Evolutionary conservation across 2,113 vertebrate genomes (phyloP).

Genomic region (Xenotilapia longispinis): DNA sequence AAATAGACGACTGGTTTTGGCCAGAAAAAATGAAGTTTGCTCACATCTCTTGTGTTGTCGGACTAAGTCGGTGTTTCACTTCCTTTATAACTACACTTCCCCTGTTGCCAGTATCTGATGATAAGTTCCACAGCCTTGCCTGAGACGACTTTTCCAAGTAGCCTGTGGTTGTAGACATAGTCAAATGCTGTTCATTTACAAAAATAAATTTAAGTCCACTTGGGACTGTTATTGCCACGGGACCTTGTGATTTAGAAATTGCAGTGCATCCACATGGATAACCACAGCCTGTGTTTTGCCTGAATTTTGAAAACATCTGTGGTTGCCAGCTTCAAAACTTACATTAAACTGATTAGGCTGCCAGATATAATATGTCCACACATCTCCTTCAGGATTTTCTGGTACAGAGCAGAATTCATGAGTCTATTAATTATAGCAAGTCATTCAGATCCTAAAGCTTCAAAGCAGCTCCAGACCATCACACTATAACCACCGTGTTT

Average conservation of each 20-base stretch:
- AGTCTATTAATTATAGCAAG: neutral
- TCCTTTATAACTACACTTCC: neutral
- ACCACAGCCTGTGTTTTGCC: neutral
- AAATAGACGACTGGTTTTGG: neutral
- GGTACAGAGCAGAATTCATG: neutral
- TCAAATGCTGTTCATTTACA: neutral
- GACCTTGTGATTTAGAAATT: neutral
- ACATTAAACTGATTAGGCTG: neutral
- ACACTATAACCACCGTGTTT: neutral
- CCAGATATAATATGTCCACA: neutral
- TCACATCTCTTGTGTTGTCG: neutral
- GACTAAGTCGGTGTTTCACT: neutral
- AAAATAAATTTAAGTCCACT: neutral
- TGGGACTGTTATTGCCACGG: neutral
- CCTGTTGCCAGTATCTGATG: neutral
- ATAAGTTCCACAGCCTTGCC: neutral
- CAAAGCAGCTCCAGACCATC: neutral
- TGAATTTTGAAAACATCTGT: neutral
- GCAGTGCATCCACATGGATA: neutral
- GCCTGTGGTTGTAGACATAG: neutral
- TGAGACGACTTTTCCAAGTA: neutral
- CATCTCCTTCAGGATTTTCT: neutral
- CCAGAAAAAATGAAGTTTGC: neutral
- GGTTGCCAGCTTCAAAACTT: neutral
- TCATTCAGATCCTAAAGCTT: neutral